phyloP scores from a whole-genome alignment of 2,888 invertebrate species.

The Anoncus sp. region DNA sequence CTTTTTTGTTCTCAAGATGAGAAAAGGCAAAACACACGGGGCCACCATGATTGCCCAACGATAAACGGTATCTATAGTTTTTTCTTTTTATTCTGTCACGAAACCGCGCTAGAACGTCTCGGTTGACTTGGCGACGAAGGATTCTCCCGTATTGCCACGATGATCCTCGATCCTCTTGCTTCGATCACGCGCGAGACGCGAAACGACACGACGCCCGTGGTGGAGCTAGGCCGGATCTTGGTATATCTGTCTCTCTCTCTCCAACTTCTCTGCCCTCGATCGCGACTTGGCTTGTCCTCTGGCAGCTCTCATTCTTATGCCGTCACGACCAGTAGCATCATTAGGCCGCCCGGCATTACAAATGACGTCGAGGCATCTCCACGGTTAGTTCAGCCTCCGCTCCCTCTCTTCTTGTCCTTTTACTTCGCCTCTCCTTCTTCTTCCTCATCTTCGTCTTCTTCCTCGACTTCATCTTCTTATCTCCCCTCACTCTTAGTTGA shows the following conservation, averaged over 20 bases:
- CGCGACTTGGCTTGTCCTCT: conserved; percentile 47
- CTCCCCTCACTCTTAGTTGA: conserved; percentile 28
- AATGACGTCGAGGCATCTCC: conserved; percentile 72
- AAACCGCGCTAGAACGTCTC: conserved; percentile 16
- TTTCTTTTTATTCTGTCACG: conserved; percentile 1
- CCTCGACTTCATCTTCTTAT: conserved; percentile 43
- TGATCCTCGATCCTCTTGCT: conserved; percentile 28
- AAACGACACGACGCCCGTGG: conserved; percentile 55
- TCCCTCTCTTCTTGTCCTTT: conserved; percentile 28
- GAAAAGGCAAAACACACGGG: conserved; percentile 1
- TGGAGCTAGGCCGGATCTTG: conserved; percentile 54
- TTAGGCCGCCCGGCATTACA: conserved; percentile 76
- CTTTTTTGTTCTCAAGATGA: conserved; percentile 3
- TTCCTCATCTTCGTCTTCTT: conserved; percentile 39
- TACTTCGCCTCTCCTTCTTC: conserved; percentile 19
- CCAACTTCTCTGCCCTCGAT: conserved; percentile 36
- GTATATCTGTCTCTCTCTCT: conserved; percentile 8
- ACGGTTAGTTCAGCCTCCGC: conserved; percentile 54
- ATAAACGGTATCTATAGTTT: conserved; percentile 16
- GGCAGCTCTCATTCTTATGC: conserved; percentile 72
- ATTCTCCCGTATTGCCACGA: conserved; percentile 10
- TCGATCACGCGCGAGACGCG: conserved; percentile 56
- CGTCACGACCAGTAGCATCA: conserved; percentile 77
- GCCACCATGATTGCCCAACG: conserved; percentile 2
- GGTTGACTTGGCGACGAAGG: conserved; percentile 19